Evolutionary conservation across 1,140 invertebrate genomes (phyloP), one percentile per base, ranked within the genome.

Genomic region (Lithobius niger): DNA sequence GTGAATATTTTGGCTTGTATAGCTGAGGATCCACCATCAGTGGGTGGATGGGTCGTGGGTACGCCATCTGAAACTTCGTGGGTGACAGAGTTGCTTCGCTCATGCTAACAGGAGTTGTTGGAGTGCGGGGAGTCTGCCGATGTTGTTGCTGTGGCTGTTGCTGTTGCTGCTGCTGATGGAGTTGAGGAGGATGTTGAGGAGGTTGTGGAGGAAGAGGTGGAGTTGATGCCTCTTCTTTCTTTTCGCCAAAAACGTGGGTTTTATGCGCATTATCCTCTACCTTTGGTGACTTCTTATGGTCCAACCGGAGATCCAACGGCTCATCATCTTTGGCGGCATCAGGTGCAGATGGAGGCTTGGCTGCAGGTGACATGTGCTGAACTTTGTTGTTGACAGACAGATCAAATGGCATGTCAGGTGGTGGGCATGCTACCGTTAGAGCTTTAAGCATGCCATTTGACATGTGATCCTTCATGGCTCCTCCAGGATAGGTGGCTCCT

Each of bases 271-370:
- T 54, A 26, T 53, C 50, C 16, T 65, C 67, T 47, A 67, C 3
- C 76, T 73, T 3, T 63, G 21, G 71, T 13, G 44, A 67, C 65
- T 86, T 84, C 64, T 89, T 90, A 66, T 83, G 82, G 43, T 85
- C 85, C 43, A 90, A 77, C 57, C 86, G 77, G 10, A 92, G 75
- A 67, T 91, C 88, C 44, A 92, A 70, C 1, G 88, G 88, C 64
- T 86, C 82, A 59, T 86, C 83, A 27, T 61, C 56, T 25, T 53
- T 24, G 24, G 43, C 43, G 50, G 49, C 44, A 3, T 31, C 31
- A n/a, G n/a, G n/a, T n/a, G n/a, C n/a, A 2, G 25, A 21, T 3
- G 25, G 21, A 15, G 51, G 56, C 26, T 53, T 57, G 6, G 56
- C 25, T 18, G 56, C 58, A 3, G 58, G 45, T 2, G 24, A 28